Evolutionary conservation across 2,888 invertebrate species (phyloP).

Genomic region (Lysandra bellargus): DNA sequence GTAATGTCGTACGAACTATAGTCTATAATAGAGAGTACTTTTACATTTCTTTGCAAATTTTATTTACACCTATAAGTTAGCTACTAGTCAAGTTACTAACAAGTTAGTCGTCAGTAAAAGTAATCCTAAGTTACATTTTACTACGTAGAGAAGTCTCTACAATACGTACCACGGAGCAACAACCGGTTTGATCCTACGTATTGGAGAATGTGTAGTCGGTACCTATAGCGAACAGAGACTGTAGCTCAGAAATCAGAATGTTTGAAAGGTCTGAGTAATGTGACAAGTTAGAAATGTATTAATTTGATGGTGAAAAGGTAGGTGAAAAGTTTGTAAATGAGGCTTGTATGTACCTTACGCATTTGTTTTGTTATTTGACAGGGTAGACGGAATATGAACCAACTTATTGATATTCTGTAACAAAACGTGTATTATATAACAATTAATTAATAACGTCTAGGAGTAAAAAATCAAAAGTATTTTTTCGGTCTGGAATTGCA

Average conservation of each 20-base stretch:
- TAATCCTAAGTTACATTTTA: slow-evolving; percentile 35
- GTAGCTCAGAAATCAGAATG: background rate
- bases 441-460: no score
- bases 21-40: no score
- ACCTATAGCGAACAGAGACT: background rate
- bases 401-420: no score
- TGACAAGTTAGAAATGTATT: background rate
- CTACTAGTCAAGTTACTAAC: background rate
- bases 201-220: background rate
- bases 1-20: no score
- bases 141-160: background rate
- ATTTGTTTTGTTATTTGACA: no score
- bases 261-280: background rate
- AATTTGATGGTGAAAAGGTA: background rate
- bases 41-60: background rate
- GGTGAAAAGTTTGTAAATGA: no score
- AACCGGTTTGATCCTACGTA: background rate
- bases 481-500: no score
- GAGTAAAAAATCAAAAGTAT: no score
- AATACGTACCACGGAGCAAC: background rate
- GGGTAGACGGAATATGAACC: no score
- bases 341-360: no score
- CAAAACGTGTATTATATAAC: no score
- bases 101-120: background rate
- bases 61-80: background rate